Evolutionary conservation across 2,113 vertebrate species (phyloP).

Genomic region (Pandion haliaetus): DNA sequence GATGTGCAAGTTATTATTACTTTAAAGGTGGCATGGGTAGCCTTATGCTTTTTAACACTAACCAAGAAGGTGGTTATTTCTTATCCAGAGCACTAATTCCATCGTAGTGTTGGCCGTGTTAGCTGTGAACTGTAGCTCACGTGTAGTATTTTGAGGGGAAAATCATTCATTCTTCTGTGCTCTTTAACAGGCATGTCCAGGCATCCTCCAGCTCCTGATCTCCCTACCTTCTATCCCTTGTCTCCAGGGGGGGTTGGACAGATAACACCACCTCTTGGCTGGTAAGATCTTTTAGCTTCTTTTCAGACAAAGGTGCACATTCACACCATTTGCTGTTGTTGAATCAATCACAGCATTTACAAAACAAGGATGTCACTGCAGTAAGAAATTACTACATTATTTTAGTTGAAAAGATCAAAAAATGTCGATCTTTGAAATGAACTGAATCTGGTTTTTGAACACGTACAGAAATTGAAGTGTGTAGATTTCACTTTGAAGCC

Average conservation of each 20-base stretch:
- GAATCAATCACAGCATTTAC: neutral
- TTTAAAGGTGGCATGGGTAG: neutral
- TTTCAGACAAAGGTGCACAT: neutral
- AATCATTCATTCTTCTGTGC: conserved; percentile 24
- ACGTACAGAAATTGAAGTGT: conserved; percentile 29
- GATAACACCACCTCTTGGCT: conserved; percentile 96
- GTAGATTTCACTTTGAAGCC: conserved; percentile 63
- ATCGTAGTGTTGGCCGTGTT: neutral
- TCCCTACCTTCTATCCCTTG: conserved; percentile 94
- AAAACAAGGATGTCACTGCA: neutral
- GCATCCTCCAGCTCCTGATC: conserved; percentile 92
- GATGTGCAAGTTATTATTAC: neutral
- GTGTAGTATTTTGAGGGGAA: neutral
- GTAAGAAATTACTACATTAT: conserved; percentile 10
- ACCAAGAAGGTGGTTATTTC: neutral
- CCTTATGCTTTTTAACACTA: neutral
- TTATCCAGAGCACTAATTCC: neutral
- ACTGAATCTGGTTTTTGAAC: conserved; percentile 21
- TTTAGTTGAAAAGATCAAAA: conserved; percentile 56
- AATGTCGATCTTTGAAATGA: conserved; percentile 25
- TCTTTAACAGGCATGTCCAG: conserved; percentile 88
- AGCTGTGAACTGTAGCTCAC: neutral
- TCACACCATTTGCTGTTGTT: neutral
- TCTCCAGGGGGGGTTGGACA: conserved; percentile 94
- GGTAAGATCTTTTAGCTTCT: conserved; percentile 81